Percentiles rank a stretch among this genome's conserved stretches.
These are phyloP conservation scores for Falco novaeseelandiae DNA, from an alignment of 2,797 vertebrate species.

Conservation along the genomic window DNA sequence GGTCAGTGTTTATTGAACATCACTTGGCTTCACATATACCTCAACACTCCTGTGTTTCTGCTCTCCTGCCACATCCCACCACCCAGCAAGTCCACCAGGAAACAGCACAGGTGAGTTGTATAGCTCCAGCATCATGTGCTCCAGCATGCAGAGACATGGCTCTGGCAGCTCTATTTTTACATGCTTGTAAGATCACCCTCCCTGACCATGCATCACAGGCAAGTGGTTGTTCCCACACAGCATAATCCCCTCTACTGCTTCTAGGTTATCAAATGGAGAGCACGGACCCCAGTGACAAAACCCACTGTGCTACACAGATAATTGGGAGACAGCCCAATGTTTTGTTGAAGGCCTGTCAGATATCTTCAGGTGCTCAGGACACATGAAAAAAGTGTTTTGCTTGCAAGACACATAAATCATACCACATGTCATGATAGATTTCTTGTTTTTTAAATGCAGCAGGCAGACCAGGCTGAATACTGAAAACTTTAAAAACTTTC, in stretches of 20 bases:
- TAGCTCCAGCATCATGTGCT: background rate
- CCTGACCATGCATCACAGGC: background rate
- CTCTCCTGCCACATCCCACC: background rate
- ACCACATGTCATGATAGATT: background rate
- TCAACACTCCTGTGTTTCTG: background rate
- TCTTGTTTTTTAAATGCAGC: background rate
- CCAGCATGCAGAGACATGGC: rapidly evolving
- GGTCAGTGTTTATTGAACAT: background rate
- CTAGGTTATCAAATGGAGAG: background rate
- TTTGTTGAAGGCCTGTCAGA: background rate
- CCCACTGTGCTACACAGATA: background rate
- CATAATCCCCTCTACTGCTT: background rate
- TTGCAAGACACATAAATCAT: background rate
- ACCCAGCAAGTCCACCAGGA: background rate
- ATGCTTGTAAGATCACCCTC: background rate
- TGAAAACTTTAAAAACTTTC: background rate
- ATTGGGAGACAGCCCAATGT: background rate
- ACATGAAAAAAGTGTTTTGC: background rate
- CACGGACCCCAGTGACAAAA: background rate
- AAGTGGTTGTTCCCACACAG: background rate
- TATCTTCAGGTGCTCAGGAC: background rate
- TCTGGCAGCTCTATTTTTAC: background rate
- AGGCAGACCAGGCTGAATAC: background rate
- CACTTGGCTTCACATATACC: background rate
- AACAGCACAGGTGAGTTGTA: background rate